Percentiles rank a stretch among this genome's conserved stretches.
Conservation (phyloP, 2,888 invertebrate genomes). For the Branchinecta sandiegonensis region DNA sequence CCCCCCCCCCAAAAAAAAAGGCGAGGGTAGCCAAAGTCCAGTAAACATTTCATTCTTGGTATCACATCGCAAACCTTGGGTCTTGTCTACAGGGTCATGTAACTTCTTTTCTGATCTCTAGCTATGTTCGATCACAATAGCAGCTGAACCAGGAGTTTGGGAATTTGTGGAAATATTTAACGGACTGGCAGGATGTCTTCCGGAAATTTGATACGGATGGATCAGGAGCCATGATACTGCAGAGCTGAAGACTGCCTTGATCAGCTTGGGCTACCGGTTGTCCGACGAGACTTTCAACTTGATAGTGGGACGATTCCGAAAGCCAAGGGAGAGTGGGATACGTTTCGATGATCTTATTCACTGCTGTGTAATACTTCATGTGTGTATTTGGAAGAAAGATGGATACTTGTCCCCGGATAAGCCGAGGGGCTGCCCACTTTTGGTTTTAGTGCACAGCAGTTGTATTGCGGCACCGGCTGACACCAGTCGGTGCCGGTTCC, state of each 20-base stretch:
- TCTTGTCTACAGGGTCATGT: too few species aligned
- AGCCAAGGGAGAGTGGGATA: slow-evolving; percentile 74
- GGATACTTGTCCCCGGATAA: too few species aligned
- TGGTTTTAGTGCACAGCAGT: too few species aligned
- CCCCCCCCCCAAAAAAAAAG: too few species aligned
- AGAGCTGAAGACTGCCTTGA: slow-evolving; percentile 40
- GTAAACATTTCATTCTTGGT: too few species aligned
- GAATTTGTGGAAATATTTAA: slow-evolving; percentile 44
- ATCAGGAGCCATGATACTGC: slow-evolving; percentile 40
- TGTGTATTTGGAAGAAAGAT: too few species aligned
- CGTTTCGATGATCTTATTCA: slow-evolving; percentile 98
- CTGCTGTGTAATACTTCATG: slow-evolving; percentile 80
- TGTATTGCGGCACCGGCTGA: too few species aligned
- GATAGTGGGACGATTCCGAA: slow-evolving; percentile 81
- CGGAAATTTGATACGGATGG: slow-evolving; percentile 41
- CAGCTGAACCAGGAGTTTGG: slow-evolving; percentile 40
- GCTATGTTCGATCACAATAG: slow-evolving; percentile 28
- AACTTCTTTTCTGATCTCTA: slow-evolving; percentile 22
- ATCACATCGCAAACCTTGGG: too few species aligned
- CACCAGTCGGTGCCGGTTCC: too few species aligned
- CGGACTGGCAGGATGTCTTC: slow-evolving; percentile 44
- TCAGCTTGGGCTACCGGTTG: slow-evolving; percentile 37
- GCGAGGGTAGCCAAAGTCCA: too few species aligned
- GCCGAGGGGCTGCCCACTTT: too few species aligned
- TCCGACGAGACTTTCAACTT: slow-evolving; percentile 64